Conservation (phyloP, 2,113 vertebrate species). For the Piaya cayana region DNA sequence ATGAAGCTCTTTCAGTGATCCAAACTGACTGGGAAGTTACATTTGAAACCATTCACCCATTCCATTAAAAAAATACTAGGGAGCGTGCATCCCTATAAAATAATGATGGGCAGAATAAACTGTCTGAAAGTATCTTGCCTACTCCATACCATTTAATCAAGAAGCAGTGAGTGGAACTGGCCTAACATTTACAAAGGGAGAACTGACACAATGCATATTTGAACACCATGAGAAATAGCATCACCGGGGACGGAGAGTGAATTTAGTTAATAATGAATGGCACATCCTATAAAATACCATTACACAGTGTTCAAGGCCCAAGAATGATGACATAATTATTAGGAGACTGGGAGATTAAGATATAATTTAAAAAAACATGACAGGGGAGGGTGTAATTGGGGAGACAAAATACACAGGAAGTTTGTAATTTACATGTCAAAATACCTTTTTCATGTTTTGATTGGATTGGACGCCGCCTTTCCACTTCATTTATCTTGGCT, state of each 20-base stretch:
- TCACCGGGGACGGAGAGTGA: constrained; percentile 74
- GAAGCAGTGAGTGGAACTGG: constrained; percentile 60
- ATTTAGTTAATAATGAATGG: constrained; percentile 84
- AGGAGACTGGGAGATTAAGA: constrained; percentile 85
- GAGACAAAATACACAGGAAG: constrained; percentile 85
- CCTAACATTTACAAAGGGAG: constrained; percentile 70
- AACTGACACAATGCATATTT: constrained; percentile 80
- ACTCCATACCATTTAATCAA: constrained; percentile 58
- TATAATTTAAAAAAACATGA: constrained; percentile 85
- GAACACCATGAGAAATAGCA: constrained; percentile 76
- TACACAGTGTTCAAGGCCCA: constrained; percentile 78
- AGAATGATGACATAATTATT: constrained; percentile 88
- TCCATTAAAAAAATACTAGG: constrained; percentile 58
- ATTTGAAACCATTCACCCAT: constrained; percentile 40
- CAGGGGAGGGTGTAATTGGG: constrained; percentile 84
- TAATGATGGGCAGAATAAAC: constrained; percentile 68
- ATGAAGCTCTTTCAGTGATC: background rate
- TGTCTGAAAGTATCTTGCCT: constrained; percentile 26
- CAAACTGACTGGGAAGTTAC: constrained; percentile 50
- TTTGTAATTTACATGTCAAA: constrained; percentile 88
- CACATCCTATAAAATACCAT: constrained; percentile 83
- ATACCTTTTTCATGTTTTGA: constrained; percentile 85
- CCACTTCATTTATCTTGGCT: constrained; percentile 84
- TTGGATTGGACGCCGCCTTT: constrained; percentile 84
- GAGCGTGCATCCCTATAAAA: constrained; percentile 37